phyloP scores from a whole-genome alignment of 2,113 vertebrate genomes.

The Pseudopodoces humilis region DNA sequence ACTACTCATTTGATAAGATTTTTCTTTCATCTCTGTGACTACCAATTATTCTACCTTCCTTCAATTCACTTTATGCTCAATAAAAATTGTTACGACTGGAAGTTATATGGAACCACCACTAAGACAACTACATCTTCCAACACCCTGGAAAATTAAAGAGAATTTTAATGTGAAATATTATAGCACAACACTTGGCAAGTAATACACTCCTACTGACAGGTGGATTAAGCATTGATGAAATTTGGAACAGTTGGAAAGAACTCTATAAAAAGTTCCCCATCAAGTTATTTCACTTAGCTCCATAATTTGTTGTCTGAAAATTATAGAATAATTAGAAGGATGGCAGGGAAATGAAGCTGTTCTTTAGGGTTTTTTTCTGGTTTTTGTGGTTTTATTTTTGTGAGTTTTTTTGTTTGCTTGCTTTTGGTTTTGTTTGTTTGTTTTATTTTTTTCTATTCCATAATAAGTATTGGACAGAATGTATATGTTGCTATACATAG shows the following conservation, averaged over 20 bases:
- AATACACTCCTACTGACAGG: neutral
- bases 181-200: neutral
- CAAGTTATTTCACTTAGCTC: neutral
- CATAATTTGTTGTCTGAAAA: neutral
- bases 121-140: slow-evolving; percentile 3
- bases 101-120: slow-evolving; percentile 13
- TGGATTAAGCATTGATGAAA: slow-evolving; percentile 10
- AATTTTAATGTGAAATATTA: slow-evolving; percentile 21
- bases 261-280: neutral
- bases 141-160: slow-evolving; percentile 52
- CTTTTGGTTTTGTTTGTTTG: neutral
- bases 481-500: neutral
- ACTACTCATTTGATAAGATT: slow-evolving; percentile 20
- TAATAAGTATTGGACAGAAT: neutral
- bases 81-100: slow-evolving; percentile 43
- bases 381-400: no score
- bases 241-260: neutral
- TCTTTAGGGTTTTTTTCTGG: neutral
- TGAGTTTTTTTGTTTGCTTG: no score
- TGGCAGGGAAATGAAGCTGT: neutral
- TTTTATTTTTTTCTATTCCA: neutral
- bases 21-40: slow-evolving; percentile 30
- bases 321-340: neutral
- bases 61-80: slow-evolving; percentile 19
- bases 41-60: slow-evolving; percentile 11